Evolutionary conservation across 2,113 vertebrate genomes (phyloP), one percentile per base, ranked within the genome.

Genomic region (Ptychochromis oligacanthus): DNA sequence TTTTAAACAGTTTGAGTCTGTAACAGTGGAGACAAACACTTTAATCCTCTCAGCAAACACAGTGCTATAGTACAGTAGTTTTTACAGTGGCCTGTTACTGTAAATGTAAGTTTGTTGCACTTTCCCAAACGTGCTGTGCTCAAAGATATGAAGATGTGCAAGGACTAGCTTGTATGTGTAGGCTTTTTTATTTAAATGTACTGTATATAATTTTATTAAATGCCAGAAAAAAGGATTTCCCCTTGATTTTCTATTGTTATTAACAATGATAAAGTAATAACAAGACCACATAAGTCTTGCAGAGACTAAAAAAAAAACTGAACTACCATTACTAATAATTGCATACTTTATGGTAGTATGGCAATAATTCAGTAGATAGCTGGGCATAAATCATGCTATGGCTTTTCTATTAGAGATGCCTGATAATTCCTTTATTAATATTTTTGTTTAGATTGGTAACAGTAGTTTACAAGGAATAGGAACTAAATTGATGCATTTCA

Each of bases 21-120:
- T 58, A 15, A 40, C 0, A 18, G 65, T 70, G 65, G 24, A 70
- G 26, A 40, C 61, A 64, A 36, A 64, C 61, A 14, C 18, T 14
- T 13, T n/a, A 43, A 28, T 70, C 2, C 20, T 57, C 22, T 40
- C 38, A 10, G 38, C 38, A 40, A 52, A 52, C 46, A 18, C 46
- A 15, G 5, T n/a, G 46, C 46, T 52, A 8, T 17, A 17, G 17
- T 72, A 14, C 52, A 7, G 43, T 0, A 20, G 65, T 0, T 22
- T 70, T 70, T 11, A 31, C 65, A 70, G 0, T 0, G 5, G 43
- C 24, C 1, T 20, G 43, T 70, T 28, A 0, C 43, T 52, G 43
- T 15, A 13, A 46, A 46, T 5, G 43, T 70, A 52, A 70, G 65
- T 17, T 31, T 70, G 65, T 20, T 31, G 38, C 24, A 24, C 22